Percentiles rank a stretch among this genome's conserved stretches.
phyloP scores from a whole-genome alignment of 2,113 vertebrate species.

The Penelope pileata region DNA sequence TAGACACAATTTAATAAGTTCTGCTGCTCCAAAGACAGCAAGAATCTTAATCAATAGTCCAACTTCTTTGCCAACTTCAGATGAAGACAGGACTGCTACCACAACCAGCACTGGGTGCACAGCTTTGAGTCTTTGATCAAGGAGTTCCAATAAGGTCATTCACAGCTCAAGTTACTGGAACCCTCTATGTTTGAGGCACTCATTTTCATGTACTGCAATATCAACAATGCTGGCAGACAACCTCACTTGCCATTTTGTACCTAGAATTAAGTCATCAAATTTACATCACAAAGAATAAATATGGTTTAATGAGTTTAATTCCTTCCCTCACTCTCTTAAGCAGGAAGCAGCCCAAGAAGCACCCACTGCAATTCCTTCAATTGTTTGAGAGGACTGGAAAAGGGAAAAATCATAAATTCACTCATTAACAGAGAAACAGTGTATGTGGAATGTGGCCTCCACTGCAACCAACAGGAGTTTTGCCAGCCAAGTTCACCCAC shows the following conservation, averaged over 20 bases:
- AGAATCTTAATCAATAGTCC: not conserved
- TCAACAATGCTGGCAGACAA: not conserved
- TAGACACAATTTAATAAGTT: not conserved
- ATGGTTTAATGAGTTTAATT: conserved; percentile 46
- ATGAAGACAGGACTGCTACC: not conserved
- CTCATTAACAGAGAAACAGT: conserved; percentile 47
- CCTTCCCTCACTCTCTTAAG: conserved; percentile 21
- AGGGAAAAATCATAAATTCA: conserved; percentile 35
- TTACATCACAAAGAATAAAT: conserved; percentile 52
- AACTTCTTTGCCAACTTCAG: not conserved
- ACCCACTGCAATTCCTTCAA: conserved; percentile 12
- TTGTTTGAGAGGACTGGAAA: conserved; percentile 10
- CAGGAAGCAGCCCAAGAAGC: conserved; percentile 10
- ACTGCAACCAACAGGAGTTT: not conserved
- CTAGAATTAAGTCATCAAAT: conserved; percentile 54
- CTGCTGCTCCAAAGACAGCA: not conserved
- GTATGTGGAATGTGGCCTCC: conserved; percentile 9
- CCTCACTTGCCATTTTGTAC: not conserved
- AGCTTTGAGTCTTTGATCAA: not conserved
- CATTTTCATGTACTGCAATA: not conserved
- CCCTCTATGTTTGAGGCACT: not conserved
- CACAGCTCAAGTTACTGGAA: not conserved
- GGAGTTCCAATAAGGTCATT: not conserved
- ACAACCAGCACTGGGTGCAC: not conserved
- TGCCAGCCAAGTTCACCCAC: conserved; percentile 43